Evolutionary conservation across 2,888 invertebrate species (phyloP).

Genomic region (Calephelis perditalis): DNA sequence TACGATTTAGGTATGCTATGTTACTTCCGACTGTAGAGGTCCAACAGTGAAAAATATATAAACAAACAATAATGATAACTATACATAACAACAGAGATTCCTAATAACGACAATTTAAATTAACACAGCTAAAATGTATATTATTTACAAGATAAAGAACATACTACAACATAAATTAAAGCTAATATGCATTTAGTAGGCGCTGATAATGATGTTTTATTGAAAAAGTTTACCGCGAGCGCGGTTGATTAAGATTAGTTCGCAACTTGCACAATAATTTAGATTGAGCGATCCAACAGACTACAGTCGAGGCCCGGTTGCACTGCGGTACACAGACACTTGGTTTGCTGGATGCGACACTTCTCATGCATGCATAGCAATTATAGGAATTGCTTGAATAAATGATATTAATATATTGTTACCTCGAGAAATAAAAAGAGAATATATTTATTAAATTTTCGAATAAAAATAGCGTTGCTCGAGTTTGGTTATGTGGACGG

Average conservation of each 20-base stretch:
- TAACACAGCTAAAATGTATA: not conserved
- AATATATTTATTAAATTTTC: too few relatives aligned
- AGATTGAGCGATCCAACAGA: conserved; percentile 52
- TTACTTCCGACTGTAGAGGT: too few relatives aligned
- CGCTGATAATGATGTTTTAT: conserved; percentile 66
- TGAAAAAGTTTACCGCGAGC: conserved; percentile 56
- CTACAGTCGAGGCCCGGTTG: conserved; percentile 13
- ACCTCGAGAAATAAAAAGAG: too few relatives aligned
- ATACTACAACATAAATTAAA: conserved; percentile 13
- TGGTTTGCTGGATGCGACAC: conserved; percentile 18
- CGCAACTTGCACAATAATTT: conserved; percentile 67
- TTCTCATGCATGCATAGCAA: not conserved
- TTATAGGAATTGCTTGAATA: too few relatives aligned
- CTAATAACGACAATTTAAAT: too few relatives aligned
- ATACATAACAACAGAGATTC: too few relatives aligned
- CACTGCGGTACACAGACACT: conserved; percentile 10
- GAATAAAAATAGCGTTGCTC: too few relatives aligned
- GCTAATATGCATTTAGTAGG: conserved; percentile 29
- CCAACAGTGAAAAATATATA: too few relatives aligned
- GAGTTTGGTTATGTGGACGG: too few relatives aligned
- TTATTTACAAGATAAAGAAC: not conserved
- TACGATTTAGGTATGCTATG: too few relatives aligned
- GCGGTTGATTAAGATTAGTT: conserved; percentile 64
- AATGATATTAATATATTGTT: too few relatives aligned
- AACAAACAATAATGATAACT: too few relatives aligned